Percentiles rank a stretch among this genome's conserved stretches.
phyloP scores from a whole-genome alignment of 2,113 vertebrate species.

The Gnathonemus longibarbis region DNA sequence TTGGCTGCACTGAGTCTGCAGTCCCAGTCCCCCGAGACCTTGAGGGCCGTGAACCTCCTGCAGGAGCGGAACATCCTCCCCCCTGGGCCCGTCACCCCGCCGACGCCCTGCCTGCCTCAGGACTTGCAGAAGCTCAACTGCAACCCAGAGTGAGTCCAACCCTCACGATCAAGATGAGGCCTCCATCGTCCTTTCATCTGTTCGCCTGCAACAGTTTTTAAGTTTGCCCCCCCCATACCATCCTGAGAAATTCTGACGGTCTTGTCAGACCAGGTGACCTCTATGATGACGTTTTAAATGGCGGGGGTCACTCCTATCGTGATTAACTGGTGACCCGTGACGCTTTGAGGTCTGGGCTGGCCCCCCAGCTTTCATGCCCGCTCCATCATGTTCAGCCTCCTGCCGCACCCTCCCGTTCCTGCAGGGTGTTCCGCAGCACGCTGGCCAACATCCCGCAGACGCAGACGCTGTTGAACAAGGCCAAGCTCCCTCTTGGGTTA shows the following conservation, averaged over 20 bases:
- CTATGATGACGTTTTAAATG: background rate
- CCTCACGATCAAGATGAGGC: background rate
- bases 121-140: slow-evolving; percentile 92
- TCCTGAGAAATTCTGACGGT: background rate
- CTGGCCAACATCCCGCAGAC: slow-evolving; percentile 94
- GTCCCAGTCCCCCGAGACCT: slow-evolving; percentile 72
- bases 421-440: slow-evolving; percentile 87
- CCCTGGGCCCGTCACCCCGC: slow-evolving; percentile 61
- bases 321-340: background rate
- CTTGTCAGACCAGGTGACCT: background rate
- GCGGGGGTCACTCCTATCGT: background rate
- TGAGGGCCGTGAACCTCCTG: slow-evolving; percentile 84
- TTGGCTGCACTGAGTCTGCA: slow-evolving; percentile 75
- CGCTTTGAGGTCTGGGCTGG: background rate
- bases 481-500: slow-evolving; percentile 91
- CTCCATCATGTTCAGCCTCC: background rate
- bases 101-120: slow-evolving; percentile 81
- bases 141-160: slow-evolving; percentile 78
- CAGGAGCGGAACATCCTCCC: slow-evolving; percentile 94
- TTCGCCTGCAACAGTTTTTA: background rate
- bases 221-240: background rate
- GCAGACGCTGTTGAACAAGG: slow-evolving; percentile 91
- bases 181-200: background rate
- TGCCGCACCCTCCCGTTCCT: background rate
- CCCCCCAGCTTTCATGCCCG: background rate